Evolutionary conservation across 2,113 vertebrate genomes (phyloP).

Genomic region (Chlorocebus sabaeus): DNA sequence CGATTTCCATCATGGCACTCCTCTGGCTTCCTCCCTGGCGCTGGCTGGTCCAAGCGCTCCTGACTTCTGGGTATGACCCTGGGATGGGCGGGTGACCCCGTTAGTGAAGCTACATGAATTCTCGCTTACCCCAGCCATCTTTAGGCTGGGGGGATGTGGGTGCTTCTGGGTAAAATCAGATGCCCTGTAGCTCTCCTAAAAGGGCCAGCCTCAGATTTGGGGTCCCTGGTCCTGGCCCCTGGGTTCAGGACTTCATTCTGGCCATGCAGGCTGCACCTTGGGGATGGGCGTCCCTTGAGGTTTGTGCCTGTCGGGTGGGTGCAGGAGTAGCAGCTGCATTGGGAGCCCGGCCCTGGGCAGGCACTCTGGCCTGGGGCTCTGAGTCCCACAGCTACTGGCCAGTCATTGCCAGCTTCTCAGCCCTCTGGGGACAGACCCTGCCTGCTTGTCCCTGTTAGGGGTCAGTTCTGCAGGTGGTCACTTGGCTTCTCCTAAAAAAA

Average conservation of each 20-base stretch:
- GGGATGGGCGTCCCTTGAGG: not conserved
- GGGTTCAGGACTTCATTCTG: not conserved
- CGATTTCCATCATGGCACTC: fast-evolving
- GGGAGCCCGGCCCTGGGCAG: not conserved
- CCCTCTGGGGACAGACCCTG: not conserved
- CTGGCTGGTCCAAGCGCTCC: fast-evolving
- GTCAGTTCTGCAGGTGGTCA: not conserved
- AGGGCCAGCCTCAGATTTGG: not conserved
- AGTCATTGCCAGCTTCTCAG: no score
- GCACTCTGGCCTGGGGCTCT: not conserved
- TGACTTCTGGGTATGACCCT: not conserved
- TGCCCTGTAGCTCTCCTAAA: not conserved
- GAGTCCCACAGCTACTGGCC: fast-evolving
- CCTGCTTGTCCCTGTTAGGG: not conserved
- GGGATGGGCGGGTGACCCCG: fast-evolving
- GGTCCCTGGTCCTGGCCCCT: not conserved
- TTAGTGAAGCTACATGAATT: not conserved
- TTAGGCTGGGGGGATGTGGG: not conserved
- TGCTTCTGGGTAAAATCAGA: not conserved
- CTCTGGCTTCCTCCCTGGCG: fast-evolving
- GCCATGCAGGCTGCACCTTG: fast-evolving
- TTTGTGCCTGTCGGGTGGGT: not conserved
- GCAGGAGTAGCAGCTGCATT: fast-evolving
- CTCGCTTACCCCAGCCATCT: not conserved
- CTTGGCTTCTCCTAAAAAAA: not conserved